These are phyloP conservation scores for Megalonaias nervosa DNA, from an alignment of 1,140 invertebrate species.

Conservation along the genomic window DNA sequence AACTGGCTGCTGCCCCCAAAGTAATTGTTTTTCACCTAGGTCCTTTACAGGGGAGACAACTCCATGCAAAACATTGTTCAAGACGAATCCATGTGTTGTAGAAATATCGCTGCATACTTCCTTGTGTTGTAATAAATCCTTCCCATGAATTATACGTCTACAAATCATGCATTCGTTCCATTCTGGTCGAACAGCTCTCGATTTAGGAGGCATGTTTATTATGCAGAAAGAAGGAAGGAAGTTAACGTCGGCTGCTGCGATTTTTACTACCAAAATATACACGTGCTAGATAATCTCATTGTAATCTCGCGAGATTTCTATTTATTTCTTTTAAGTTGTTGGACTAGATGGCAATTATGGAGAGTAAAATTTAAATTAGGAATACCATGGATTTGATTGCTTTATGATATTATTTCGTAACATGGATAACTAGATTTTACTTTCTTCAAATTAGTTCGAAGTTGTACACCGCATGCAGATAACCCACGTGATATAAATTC, in stretches of 20 bases:
- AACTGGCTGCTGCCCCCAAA: too few relatives aligned
- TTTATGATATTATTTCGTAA: too few relatives aligned
- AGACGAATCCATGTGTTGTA: constrained; percentile 31
- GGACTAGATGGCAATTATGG: too few relatives aligned
- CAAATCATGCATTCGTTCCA: constrained; percentile 50
- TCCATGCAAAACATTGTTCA: constrained; percentile 31
- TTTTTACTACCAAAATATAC: constrained; percentile 3
- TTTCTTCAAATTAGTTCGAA: too few relatives aligned
- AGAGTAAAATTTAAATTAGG: too few relatives aligned
- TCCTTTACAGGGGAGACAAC: neutral
- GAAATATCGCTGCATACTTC: constrained; percentile 23
- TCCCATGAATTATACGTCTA: constrained; percentile 27
- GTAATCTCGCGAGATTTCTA: constrained; percentile 13
- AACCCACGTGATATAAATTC: too few relatives aligned
- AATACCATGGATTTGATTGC: too few relatives aligned
- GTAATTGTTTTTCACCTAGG: too few relatives aligned
- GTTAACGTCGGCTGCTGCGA: neutral
- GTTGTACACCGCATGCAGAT: too few relatives aligned
- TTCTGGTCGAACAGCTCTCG: constrained; percentile 27
- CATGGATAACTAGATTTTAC: too few relatives aligned
- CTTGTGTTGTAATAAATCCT: constrained; percentile 41
- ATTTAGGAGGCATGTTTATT: constrained; percentile 35
- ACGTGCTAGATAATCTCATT: constrained; percentile 5
- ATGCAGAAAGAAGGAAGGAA: neutral
- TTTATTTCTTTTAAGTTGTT: too few relatives aligned